Percentiles rank a stretch among this genome's conserved stretches.
These are phyloP conservation scores for Oreochromis niloticus DNA, from an alignment of 2,113 vertebrate genomes.

Conservation along the genomic window DNA sequence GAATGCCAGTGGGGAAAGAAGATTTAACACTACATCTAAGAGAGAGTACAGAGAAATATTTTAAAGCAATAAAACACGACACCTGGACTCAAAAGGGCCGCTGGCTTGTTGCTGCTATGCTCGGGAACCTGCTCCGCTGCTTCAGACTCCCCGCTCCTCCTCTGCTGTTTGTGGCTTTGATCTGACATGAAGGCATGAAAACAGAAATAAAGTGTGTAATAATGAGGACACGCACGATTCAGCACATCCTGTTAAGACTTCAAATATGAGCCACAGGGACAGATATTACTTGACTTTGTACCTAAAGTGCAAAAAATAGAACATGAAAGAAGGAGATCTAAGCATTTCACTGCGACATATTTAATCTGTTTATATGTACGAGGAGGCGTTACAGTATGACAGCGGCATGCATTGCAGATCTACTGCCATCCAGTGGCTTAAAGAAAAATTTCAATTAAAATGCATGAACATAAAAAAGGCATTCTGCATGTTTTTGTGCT, in stretches of 20 bases:
- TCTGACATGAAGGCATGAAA: neutral
- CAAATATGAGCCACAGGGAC: neutral
- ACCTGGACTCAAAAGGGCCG: constrained; percentile 16
- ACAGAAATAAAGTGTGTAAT: neutral
- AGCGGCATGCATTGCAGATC: neutral
- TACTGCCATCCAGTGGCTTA: constrained; percentile 48
- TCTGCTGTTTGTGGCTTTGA: neutral
- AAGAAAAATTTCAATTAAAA: neutral
- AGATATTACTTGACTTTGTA: neutral
- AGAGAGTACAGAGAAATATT: neutral
- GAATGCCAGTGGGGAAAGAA: neutral
- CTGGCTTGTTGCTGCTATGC: neutral
- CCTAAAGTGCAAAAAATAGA: neutral
- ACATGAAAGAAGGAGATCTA: neutral
- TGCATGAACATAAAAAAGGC: neutral
- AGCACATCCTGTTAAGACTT: neutral
- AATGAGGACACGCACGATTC: neutral
- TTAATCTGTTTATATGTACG: neutral
- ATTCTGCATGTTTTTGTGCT: neutral
- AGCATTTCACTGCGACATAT: neutral
- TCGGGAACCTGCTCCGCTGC: neutral
- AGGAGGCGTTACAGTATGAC: neutral
- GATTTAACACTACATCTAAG: neutral
- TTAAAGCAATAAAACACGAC: neutral
- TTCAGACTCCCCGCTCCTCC: neutral